Evolutionary conservation across 2,797 vertebrate genomes (phyloP).

Genomic region (Glyptemys insculpta): DNA sequence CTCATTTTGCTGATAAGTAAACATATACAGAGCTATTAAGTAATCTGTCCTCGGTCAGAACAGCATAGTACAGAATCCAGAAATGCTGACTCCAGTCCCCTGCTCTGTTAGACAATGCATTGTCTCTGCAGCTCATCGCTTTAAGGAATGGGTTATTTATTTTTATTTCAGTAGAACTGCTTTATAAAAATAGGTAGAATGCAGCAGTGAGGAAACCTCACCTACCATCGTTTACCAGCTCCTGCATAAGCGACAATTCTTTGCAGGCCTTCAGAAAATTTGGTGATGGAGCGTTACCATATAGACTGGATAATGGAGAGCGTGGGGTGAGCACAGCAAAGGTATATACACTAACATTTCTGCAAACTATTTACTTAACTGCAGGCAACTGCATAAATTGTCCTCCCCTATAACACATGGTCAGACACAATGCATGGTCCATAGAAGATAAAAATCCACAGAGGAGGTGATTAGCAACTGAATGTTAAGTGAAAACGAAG

Average conservation of each 20-base stretch:
- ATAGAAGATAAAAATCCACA: not conserved
- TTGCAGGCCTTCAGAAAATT: not conserved
- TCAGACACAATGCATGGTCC: not conserved
- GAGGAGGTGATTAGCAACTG: not conserved
- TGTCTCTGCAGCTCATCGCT: not conserved
- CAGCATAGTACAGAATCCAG: not conserved
- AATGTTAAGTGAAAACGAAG: not conserved
- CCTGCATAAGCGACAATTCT: not conserved
- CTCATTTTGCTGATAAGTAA: not conserved
- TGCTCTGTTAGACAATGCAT: not conserved
- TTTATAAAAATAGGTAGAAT: not conserved
- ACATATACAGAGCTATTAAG: not conserved
- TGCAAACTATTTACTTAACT: not conserved
- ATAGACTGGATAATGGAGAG: not conserved
- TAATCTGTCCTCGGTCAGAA: not conserved
- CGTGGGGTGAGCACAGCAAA: not conserved
- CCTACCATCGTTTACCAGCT: not conserved
- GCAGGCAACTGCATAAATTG: not conserved
- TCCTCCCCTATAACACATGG: rapidly evolving
- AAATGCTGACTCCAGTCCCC: not conserved
- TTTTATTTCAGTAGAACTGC: not conserved
- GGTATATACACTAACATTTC: not conserved
- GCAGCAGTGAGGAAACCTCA: not conserved
- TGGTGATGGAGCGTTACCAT: not conserved
- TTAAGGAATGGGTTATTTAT: not conserved